These are phyloP conservation scores for Bryconaethiops microstoma DNA, from an alignment of 2,797 vertebrate genomes.

Conservation along the genomic window DNA sequence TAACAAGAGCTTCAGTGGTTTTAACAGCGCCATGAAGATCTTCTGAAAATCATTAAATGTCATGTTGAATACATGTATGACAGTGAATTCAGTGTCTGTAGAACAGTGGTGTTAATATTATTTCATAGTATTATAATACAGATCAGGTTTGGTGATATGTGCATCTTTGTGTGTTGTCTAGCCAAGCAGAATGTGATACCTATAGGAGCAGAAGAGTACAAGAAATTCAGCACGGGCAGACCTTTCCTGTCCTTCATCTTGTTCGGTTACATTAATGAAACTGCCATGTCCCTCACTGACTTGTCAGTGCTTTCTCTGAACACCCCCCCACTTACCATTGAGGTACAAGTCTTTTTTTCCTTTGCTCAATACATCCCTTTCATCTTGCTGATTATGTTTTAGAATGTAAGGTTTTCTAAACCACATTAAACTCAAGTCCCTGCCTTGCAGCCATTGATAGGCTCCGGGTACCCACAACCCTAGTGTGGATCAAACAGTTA, in stretches of 20 bases:
- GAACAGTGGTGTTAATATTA: too few relatives aligned
- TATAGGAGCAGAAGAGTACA: constrained; percentile 56
- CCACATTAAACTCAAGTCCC: background rate
- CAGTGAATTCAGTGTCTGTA: too few relatives aligned
- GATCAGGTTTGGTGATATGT: background rate
- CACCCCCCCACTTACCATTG: constrained; percentile 74
- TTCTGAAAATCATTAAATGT: too few relatives aligned
- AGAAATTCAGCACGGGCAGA: constrained; percentile 46
- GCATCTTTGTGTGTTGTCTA: constrained; percentile 26
- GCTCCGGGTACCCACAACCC: too few relatives aligned
- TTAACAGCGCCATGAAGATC: too few relatives aligned
- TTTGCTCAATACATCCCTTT: background rate
- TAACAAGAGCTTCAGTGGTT: too few relatives aligned
- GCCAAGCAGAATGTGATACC: constrained; percentile 37
- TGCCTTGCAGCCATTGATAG: too few relatives aligned
- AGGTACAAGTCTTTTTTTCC: constrained; percentile 64
- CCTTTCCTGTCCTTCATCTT: constrained; percentile 53
- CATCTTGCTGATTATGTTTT: background rate
- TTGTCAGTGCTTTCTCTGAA: constrained; percentile 72
- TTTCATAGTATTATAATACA: too few relatives aligned
- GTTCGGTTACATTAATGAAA: constrained; percentile 4
- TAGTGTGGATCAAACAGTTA: too few relatives aligned
- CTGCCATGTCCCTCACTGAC: constrained; percentile 63
- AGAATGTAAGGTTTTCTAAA: background rate
- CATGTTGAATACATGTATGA: too few relatives aligned